Evolutionary conservation across 2,888 invertebrate species (phyloP), one percentile per base, ranked within the genome.

Genomic region (Idaea dimidiata): DNA sequence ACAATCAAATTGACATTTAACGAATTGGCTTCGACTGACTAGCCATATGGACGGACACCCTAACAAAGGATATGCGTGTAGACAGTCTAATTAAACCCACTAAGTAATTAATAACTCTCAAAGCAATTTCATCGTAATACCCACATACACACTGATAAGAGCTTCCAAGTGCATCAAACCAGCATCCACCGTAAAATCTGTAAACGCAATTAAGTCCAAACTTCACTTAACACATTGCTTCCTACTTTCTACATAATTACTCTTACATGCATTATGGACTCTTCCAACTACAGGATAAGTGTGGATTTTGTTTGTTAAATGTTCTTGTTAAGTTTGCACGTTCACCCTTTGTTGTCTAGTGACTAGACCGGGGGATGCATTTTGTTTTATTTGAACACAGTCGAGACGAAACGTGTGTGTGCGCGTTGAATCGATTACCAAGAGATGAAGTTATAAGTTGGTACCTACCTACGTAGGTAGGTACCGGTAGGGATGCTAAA

Each of bases 331-430:
- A 77, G 73, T 78, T 86, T 77, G 88, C 69, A 66, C 69, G 76
- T 69, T 75, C 80, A 83, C 83, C 84, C 91, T 91, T 91, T 91
- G 91, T 91, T 90, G 91, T 91, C 91, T 91, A 84, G 83, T 72
- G 84, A 82, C 87, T 86, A 88, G 89, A 87, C 89, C 78, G 81
- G 81, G 80, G 86, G 81, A 63, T 82, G 81, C 83, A 81, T 87
- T 89, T 89, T 88, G 88, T 88, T 90, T 89, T 89, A 88, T 90
- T 90, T 89, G 86, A 75, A 70, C 77, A 73, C 77, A 72, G 80
- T 79, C 82, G 74, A 77, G 78, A 73, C 77, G 76, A 66, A 63
- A 60, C 66, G 76, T 76, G 74, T 63, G 59, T 77, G 73, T 75
- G 74, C 72, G 77, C 64, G 73, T 71, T 18, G 72, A 77, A 84